Conservation (phyloP, 2,888 invertebrate genomes). For the Psylliodes chrysocephalus region DNA sequence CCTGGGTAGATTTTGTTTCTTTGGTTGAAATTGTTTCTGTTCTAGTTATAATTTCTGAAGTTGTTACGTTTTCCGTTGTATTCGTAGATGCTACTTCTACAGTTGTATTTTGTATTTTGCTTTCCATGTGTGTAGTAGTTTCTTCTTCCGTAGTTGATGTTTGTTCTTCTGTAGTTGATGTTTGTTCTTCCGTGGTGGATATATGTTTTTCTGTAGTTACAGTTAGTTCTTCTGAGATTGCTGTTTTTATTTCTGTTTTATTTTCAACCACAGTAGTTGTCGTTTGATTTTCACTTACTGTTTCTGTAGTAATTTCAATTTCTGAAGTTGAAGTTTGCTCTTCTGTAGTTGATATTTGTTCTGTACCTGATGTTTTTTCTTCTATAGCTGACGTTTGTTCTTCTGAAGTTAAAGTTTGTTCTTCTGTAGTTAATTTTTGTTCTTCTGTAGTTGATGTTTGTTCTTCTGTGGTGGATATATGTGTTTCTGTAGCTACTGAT, state of each 20-base stretch:
- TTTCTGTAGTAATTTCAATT: background rate
- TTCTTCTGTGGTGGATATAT: background rate
- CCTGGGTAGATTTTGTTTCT: background rate
- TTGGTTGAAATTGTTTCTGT: background rate
- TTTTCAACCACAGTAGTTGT: background rate
- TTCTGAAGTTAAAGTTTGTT: background rate
- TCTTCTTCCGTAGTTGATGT: background rate
- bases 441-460: background rate
- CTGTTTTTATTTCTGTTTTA: background rate
- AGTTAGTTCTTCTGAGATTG: background rate
- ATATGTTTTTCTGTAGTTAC: background rate
- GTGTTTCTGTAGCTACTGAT: background rate
- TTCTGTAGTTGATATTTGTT: background rate
- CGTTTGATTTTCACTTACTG: conserved; percentile 1
- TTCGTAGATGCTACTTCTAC: background rate
- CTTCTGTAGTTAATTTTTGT: background rate
- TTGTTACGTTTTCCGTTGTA: too few species aligned
- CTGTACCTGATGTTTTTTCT: background rate
- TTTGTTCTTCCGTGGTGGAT: background rate
- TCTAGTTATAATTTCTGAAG: background rate
- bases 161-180: background rate
- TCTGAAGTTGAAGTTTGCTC: background rate
- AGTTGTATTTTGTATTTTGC: background rate
- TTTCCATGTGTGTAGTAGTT: too few species aligned
- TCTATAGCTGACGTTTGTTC: background rate